These are phyloP conservation scores for Epinotia demarniana DNA, from an alignment of 2,888 invertebrate species.

Conservation along the genomic window DNA sequence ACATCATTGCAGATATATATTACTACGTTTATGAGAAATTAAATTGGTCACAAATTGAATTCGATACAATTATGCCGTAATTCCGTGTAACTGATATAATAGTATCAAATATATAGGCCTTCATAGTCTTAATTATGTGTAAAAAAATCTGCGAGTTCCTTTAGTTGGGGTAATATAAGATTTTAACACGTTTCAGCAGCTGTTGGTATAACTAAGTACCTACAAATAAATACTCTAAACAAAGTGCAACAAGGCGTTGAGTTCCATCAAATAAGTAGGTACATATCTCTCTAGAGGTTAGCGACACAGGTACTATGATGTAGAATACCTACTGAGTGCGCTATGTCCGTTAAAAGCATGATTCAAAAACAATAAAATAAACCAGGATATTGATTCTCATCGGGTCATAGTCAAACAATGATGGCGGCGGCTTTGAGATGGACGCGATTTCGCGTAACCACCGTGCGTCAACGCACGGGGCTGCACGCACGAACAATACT, in stretches of 20 bases:
- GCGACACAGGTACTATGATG: not conserved
- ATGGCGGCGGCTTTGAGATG: slow-evolving; percentile 42
- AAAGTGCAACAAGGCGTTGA: slow-evolving; percentile 1
- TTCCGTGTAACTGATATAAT: no score
- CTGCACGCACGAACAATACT: not conserved
- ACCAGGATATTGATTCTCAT: slow-evolving; percentile 44
- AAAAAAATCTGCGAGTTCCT: no score
- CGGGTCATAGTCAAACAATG: slow-evolving; percentile 38
- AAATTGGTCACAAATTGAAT: no score
- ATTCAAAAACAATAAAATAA: slow-evolving; percentile 38
- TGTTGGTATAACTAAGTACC: no score
- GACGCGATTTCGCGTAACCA: slow-evolving; percentile 36
- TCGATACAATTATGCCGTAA: no score
- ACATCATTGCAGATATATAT: no score
- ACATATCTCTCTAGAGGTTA: not conserved
- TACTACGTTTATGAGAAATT: no score
- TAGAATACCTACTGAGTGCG: not conserved
- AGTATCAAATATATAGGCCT: no score
- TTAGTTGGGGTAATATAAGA: no score
- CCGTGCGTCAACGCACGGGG: slow-evolving; percentile 26
- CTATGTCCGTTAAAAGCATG: slow-evolving; percentile 17
- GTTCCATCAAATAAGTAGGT: not conserved
- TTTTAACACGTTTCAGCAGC: no score
- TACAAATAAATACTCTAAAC: not conserved
- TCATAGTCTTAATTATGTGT: no score